Percentiles rank a stretch among this genome's conserved stretches.
phyloP scores from a whole-genome alignment of 2,797 vertebrate species.

The Microctenopoma stevenorrisi region DNA sequence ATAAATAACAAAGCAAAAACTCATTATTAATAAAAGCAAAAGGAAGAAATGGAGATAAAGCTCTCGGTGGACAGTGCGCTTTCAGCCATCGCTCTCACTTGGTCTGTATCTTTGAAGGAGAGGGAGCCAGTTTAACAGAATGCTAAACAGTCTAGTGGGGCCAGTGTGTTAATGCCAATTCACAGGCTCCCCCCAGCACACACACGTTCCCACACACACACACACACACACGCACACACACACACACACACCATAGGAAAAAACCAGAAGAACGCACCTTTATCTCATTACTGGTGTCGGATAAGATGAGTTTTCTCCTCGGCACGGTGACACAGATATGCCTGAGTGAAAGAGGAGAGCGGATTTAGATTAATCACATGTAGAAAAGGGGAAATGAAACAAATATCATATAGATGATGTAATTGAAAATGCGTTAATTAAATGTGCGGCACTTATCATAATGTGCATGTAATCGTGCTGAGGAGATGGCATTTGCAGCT shows the following conservation, averaged over 20 bases:
- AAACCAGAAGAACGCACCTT: slow-evolving; percentile 60
- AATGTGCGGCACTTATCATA: background rate
- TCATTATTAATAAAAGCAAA: background rate
- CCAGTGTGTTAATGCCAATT: slow-evolving; percentile 41
- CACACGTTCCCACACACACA: slow-evolving; percentile 18
- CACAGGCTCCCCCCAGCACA: slow-evolving; percentile 15
- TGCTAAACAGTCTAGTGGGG: slow-evolving; percentile 49
- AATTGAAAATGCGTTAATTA: slow-evolving; percentile 16
- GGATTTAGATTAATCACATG: slow-evolving; percentile 33
- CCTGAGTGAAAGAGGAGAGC: slow-evolving; percentile 24
- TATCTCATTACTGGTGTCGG: slow-evolving; percentile 67
- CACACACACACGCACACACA: slow-evolving; percentile 17
- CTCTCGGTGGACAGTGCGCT: slow-evolving; percentile 2
- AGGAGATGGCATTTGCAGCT: background rate
- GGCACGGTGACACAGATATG: slow-evolving; percentile 38
- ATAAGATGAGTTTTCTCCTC: slow-evolving; percentile 33
- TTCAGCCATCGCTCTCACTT: slow-evolving; percentile 21
- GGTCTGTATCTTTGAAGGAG: slow-evolving; percentile 11
- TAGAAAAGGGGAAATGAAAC: slow-evolving; percentile 4
- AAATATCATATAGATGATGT: slow-evolving; percentile 8
- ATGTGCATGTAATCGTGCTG: background rate
- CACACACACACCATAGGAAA: background rate
- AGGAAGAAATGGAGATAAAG: background rate
- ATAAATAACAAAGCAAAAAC: background rate
- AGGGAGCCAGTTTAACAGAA: slow-evolving; percentile 47